A percentile compares a stretch with the other conserved stretches of the same genome.
These are phyloP conservation scores for Syngnathus scovelli DNA, from an alignment of 2,113 vertebrate species.

Conservation along the genomic window DNA sequence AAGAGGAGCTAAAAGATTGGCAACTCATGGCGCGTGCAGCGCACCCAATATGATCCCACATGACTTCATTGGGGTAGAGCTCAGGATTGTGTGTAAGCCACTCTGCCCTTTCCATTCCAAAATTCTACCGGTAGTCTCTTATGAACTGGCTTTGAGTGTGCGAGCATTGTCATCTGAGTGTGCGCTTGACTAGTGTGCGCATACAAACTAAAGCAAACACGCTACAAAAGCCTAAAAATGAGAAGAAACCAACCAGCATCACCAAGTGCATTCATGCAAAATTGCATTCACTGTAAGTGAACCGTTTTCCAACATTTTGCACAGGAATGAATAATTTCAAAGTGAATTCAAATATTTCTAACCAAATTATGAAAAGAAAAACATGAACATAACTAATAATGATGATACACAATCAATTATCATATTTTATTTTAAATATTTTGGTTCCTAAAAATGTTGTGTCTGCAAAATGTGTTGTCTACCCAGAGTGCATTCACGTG, in stretches of 20 bases:
- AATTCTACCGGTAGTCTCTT: not conserved
- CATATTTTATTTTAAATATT: too few species aligned
- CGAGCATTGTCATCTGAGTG: not conserved
- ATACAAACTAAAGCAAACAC: not conserved
- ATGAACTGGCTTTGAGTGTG: not conserved
- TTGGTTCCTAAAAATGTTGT: not conserved
- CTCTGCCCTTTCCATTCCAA: not conserved
- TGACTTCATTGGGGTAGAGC: not conserved
- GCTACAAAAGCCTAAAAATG: not conserved
- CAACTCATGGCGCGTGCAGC: not conserved
- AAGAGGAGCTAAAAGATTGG: not conserved
- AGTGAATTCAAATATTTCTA: not conserved
- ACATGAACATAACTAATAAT: too few species aligned
- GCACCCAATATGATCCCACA: not conserved
- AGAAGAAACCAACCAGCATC: not conserved
- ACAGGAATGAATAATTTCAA: not conserved
- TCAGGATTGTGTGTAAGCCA: not conserved
- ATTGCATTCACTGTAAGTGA: not conserved
- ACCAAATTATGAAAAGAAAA: too few species aligned
- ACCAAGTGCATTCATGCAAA: not conserved
- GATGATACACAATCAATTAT: too few species aligned
- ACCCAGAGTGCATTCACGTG: not conserved
- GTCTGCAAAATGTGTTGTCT: not conserved
- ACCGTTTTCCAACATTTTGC: not conserved
- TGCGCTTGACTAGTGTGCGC: not conserved